Evolutionary conservation across 2,113 vertebrate species (phyloP).

Genomic region (Piprites chloris): DNA sequence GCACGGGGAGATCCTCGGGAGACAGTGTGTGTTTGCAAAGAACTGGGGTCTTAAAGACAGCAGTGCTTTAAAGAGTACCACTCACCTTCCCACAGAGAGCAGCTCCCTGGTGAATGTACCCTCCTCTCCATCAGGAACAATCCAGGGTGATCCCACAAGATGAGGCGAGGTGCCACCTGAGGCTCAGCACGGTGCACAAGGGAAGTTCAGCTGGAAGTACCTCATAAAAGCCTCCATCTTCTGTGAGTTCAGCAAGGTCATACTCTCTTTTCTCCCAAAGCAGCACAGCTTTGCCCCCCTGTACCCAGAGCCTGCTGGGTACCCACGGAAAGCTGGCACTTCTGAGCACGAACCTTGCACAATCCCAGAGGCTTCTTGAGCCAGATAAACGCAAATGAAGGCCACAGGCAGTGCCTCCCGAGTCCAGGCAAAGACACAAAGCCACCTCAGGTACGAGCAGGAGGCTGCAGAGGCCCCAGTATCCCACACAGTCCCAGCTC

Average conservation of each 20-base stretch:
- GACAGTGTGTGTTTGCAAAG: background rate
- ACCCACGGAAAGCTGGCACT: background rate
- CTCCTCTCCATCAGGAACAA: background rate
- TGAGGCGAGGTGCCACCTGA: background rate
- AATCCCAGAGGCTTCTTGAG: background rate
- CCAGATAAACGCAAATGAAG: fast-evolving
- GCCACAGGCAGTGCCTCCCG: fast-evolving
- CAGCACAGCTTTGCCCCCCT: background rate
- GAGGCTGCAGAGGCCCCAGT: fast-evolving
- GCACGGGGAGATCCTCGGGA: fast-evolving
- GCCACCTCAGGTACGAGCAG: fast-evolving
- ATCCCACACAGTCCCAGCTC: background rate
- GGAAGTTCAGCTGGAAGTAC: background rate
- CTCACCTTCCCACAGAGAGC: background rate
- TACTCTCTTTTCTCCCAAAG: background rate
- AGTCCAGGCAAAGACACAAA: background rate
- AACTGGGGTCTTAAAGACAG: fast-evolving
- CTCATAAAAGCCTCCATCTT: background rate
- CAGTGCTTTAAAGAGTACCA: background rate
- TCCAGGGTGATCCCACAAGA: fast-evolving
- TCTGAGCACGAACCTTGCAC: background rate
- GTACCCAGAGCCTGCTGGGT: fast-evolving
- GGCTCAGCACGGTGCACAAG: fast-evolving
- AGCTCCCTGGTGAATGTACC: fast-evolving
- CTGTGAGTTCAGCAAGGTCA: fast-evolving